Evolutionary conservation across 2,113 vertebrate species (phyloP).

Genomic region (Psettodes erumei): DNA sequence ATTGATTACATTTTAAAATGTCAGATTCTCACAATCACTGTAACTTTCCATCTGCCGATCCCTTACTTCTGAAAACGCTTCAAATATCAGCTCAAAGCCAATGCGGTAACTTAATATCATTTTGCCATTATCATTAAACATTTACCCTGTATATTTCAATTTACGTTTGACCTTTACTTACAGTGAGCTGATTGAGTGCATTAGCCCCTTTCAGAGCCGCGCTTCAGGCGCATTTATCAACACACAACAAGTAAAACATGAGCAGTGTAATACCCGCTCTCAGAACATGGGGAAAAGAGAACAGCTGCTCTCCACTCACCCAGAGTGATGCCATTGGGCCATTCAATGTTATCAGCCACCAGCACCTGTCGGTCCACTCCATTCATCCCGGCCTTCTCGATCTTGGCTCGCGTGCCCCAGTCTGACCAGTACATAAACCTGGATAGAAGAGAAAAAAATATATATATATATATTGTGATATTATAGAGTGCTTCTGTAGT

Average conservation of each 20-base stretch:
- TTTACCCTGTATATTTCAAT: constrained; percentile 12
- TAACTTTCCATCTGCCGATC: constrained; percentile 30
- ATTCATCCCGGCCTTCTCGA: constrained; percentile 97
- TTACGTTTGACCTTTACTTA: constrained; percentile 21
- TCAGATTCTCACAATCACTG: constrained; percentile 44
- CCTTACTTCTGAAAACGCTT: constrained; percentile 33
- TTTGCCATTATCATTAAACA: constrained; percentile 11
- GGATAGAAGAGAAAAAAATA: constrained; percentile 30
- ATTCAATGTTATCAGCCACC: constrained; percentile 93
- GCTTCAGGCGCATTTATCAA: constrained; percentile 11
- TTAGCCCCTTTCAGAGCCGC: neutral
- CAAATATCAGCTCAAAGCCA: constrained; percentile 29
- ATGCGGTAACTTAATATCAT: constrained; percentile 2
- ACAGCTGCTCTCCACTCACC: constrained; percentile 78
- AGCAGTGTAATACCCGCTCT: neutral
- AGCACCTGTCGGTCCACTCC: constrained; percentile 91
- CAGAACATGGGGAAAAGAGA: neutral
- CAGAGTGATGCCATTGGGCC: constrained; percentile 97
- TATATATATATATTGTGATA: neutral
- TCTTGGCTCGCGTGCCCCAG: constrained; percentile 94
- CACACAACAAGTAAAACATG: constrained; percentile 7
- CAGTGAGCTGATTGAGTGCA: neutral
- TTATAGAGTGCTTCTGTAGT: neutral
- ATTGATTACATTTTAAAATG: constrained; percentile 66
- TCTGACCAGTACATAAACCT: constrained; percentile 99